Base-by-base conservation (phyloP, 2,113 vertebrate species). In the Elachura formosa region DNA sequence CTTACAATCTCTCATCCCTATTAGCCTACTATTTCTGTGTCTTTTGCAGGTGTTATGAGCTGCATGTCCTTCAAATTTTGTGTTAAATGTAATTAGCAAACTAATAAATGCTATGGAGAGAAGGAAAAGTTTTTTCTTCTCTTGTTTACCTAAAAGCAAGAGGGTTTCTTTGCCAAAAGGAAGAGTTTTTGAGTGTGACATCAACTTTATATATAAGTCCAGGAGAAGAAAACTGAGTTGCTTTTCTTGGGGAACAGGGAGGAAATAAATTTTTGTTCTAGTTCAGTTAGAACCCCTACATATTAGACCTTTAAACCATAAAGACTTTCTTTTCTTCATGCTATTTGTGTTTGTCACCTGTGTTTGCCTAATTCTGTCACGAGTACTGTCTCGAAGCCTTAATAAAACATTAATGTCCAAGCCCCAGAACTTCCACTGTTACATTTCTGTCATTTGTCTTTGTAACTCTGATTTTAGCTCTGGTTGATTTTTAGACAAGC, bases 351-450 rank as follows among this genome's bases (percentile, higher is more conserved):
- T 80, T 91, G 73, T 90, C 73, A 87, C 49, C 54, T 91, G 24
- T 82, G 51, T 92, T 96, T 96, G 56, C 90, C 74, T 93, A 77
- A 73, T 86, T 85, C 66, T 92, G 80, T 74, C 89, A 78, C 1
- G 10, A 85, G 6, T 43, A 25, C 54, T 63, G 18, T 73, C 75
- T 87, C 55, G 84, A 94, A 92, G 45, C 45, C 51, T 89, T 74
- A 79, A 90, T 87, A 79, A 95, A 95, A 81, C 79, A 71, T 88
- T 84, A 56, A 87, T 62, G 90, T 73, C 83, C 68, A 90, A 93
- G 31, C 54, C 23, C 34, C 34, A 62, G 66, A 94, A 79, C 84
- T 86, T 90, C 71, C 26, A 41, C 46, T 43, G 33, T 80, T 90
- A 61, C n/a, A 48, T 87, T 93, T 96, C 56, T 85, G 7, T 92